Base-by-base conservation (phyloP, 2,797 vertebrate species). In the Podargus strigoides region DNA sequence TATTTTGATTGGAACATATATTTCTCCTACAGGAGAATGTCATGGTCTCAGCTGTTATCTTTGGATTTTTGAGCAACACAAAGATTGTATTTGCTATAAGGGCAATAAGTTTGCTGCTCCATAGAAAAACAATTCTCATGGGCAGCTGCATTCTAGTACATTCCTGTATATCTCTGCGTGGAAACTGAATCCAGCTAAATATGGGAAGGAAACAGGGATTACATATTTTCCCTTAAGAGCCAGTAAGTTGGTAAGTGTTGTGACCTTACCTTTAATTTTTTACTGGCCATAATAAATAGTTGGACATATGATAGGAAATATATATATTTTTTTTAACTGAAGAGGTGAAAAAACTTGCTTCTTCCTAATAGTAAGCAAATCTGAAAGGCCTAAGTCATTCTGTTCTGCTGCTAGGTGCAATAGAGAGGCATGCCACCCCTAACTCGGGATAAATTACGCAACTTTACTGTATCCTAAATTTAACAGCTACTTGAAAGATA, bases 401-500 rank as follows among this genome's bases (percentile, higher is more conserved):
- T 37, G n/a, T 81, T 79, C 55, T 76, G 55, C 73, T 91, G 37
- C 44, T 79, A 75, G 58, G 34, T 79, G 52, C 44, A 18, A 59
- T 1, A 39, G 41, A 39, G 60, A 80, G 72, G 32, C 77, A 46
- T 74, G 90, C 72, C 78, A 72, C 67, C 60, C 74, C 46, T 69
- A 72, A 24, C 70, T 86, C 55, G 17, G 85, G 91, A 88, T 69
- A 39, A 84, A 82, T 86, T 42, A 49, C 55, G 49, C 0, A 14
- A 76, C 70, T 89, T 87, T 22, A 26, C 62, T 56, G 46, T 56
- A 59, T 75, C 76, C 89, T 82, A 70, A 63, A 49, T 87, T 93
- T 93, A 95, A 79, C 87, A 88, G 94, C 68, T 94, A 30, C 76
- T 86, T 70, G 59, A 89, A 85, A 86, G 92, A 90, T 75, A 63